Evolutionary conservation across 2,797 vertebrate genomes (phyloP).

Genomic region (Muraenolepis orangiensis): DNA sequence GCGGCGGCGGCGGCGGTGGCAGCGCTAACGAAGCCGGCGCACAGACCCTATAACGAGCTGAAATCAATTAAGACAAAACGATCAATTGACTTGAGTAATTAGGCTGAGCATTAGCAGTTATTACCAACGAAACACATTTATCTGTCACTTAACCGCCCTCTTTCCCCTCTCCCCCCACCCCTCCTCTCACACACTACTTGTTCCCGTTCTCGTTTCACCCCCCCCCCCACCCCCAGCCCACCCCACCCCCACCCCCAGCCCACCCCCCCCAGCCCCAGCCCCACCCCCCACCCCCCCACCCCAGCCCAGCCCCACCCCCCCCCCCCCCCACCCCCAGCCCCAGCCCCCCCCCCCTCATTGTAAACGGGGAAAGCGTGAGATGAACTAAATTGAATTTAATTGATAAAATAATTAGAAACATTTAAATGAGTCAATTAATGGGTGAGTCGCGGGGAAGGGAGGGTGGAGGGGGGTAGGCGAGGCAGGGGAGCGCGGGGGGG

Average conservation of each 20-base stretch:
- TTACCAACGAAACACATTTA: conserved; percentile 58
- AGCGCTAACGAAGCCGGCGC: conserved; percentile 34
- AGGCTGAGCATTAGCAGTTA: conserved; percentile 55
- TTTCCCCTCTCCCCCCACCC: conserved; percentile 25
- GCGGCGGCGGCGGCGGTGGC: conserved; percentile 47
- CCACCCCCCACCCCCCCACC: conserved; percentile 20
- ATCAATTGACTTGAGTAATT: conserved; percentile 67
- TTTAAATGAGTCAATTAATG: conserved; percentile 67
- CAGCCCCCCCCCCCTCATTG: too few relatives aligned
- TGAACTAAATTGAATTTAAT: conserved; percentile 67
- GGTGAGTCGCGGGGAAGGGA: conserved; percentile 43
- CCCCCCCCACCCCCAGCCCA: conserved; percentile 29
- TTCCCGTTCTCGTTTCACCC: conserved; percentile 8
- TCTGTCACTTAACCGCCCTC: conserved; percentile 35
- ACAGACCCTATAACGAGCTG: conserved; percentile 50
- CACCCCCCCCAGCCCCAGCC: conserved; percentile 17
- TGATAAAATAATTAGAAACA: conserved; percentile 68
- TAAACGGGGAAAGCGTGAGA: conserved; percentile 53
- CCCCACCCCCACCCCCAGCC: conserved; percentile 30
- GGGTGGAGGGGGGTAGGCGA: conserved; percentile 25
- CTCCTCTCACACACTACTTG: conserved; percentile 1
- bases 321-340: conserved; percentile 28
- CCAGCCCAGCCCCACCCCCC: conserved; percentile 25
- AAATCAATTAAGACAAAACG: conserved; percentile 67
- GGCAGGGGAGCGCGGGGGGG: conserved; percentile 36